Evolutionary conservation across 2,797 vertebrate species (phyloP), one percentile per base, ranked within the genome.

Genomic region (Alectoris magna): DNA sequence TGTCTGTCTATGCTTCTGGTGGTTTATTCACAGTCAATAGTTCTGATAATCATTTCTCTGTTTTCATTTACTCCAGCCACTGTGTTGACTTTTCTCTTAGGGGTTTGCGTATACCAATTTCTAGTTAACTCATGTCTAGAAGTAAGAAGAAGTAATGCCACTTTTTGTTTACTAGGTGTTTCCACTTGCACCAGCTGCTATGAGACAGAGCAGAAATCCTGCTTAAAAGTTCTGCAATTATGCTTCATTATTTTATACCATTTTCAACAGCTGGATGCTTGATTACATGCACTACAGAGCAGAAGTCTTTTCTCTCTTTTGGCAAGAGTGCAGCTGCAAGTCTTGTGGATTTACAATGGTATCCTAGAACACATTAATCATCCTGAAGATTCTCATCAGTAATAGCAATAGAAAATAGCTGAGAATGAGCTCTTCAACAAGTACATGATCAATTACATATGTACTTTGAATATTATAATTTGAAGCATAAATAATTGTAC

Each of bases 191-290:
- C 71, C 91, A 95, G 87, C 92, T 96, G 94, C 92, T 84, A 26
- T 59, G 74, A 88, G 68, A 84, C 41, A 82, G 76, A 88, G 76
- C 26, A 94, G 64, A 92, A 95, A 92, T 86, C 41, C 89, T 95
- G 44, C 58, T 90, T 84, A 82, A 94, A 96, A 95, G 60, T 94
- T 95, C 74, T 90, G 36, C 71, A 93, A 88, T 94, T 95, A 94
- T 79, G 80, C 41, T 86, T 92, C 95, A 93, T 96, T 93, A 95
- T 96, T 96, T 91, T 90, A 60, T 84, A 92, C 83, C 49, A 71
- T 84, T 96, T 95, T 93, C 92, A 95, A 84, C 93, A 96, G 91
- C 94, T 96, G 95, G 92, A 94, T 95, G 83, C 87, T 94, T 96
- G 90, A 95, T 96, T 96, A 91, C 74, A 92, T 63, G 91, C 68